phyloP scores from a whole-genome alignment of 2,888 invertebrate species.

The Keiferia lycopersicella region DNA sequence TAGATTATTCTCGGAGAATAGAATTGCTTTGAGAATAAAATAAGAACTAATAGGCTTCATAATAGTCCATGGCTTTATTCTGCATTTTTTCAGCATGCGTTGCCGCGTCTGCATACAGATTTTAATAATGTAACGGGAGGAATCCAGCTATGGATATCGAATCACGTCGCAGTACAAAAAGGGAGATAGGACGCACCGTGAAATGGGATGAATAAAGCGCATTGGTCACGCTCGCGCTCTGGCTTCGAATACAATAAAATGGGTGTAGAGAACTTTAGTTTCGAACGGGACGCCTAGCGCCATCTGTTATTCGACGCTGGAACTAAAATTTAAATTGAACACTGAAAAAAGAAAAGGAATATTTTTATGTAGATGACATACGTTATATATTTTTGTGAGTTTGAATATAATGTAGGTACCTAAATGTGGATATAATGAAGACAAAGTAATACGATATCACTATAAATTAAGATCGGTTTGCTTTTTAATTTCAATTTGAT shows the following conservation, averaged over 20 bases:
- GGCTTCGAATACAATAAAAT: constrained; percentile 26
- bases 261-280: constrained; percentile 26
- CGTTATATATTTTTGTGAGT: background rate
- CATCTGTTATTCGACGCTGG: constrained; percentile 44
- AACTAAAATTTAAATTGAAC: constrained; percentile 31
- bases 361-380: background rate
- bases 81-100: background rate
- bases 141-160: constrained; percentile 9
- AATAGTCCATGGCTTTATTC: background rate
- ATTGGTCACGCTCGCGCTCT: constrained; percentile 31
- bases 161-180: constrained; percentile 13
- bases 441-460: too few relatives aligned
- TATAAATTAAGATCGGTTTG: too few relatives aligned
- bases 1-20: constrained; percentile 70
- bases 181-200: constrained; percentile 14
- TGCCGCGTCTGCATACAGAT: background rate
- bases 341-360: too few relatives aligned
- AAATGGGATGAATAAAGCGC: constrained; percentile 36
- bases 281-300: constrained; percentile 48
- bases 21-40: constrained; percentile 65
- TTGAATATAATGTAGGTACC: too few relatives aligned
- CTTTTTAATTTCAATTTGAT: too few relatives aligned
- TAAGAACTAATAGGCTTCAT: constrained; percentile 36
- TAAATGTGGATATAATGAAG: too few relatives aligned
- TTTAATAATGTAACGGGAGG: constrained; percentile 15